Evolutionary conservation across 2,888 invertebrate genomes (phyloP), one percentile per base, ranked within the genome.

Genomic region (Perizoma affinitatum): DNA sequence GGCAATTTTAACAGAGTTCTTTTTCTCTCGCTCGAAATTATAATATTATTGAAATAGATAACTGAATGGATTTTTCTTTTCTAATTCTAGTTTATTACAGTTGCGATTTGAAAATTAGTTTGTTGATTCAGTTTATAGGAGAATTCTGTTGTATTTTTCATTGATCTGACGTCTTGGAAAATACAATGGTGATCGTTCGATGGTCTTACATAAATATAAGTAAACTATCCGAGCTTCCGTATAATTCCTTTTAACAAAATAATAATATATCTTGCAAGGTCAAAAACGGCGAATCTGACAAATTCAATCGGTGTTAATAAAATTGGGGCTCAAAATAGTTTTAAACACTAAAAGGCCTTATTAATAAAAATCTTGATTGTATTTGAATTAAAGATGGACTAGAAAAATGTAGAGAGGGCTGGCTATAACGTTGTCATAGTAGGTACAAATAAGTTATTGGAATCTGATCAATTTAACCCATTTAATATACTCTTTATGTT

Each of bases 401-500:
- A 48, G 51, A 47, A 44, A 22, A 42, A 5, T 45, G 48, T 11
- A 34, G 43, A 49, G 50, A 38, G 58, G 58, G 55, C 62, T 52
- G 53, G 46, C 48, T 56, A 34, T 52, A 60, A 54, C 58, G 54
- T 58, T 66, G 51, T 62, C 60, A 47, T 58, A 68, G 66, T 22
- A 22, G 22, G 22, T 68, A 70, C 60, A 67, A 66, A 61, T 48
- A 51, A 41, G 22, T 52, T 36, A 45, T 50, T 60, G 70, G 68
- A 65, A 65, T 74, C 70, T 74, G 73, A 74, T 66, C 60, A 60
- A 34, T 57, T 54, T 57, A 53, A 61, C 55, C 59, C 67, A 62
- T 69, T 62, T 69, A 62, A 68, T 74, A 73, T 68, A 73, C 63
- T 74, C 69, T 68, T n/a, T 71, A 69, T 67, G 66, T 68, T 62